Percentiles rank a stretch among this genome's conserved stretches.
These are phyloP conservation scores for Bovichtus variegatus DNA, from an alignment of 2,797 vertebrate genomes.

Conservation along the genomic window DNA sequence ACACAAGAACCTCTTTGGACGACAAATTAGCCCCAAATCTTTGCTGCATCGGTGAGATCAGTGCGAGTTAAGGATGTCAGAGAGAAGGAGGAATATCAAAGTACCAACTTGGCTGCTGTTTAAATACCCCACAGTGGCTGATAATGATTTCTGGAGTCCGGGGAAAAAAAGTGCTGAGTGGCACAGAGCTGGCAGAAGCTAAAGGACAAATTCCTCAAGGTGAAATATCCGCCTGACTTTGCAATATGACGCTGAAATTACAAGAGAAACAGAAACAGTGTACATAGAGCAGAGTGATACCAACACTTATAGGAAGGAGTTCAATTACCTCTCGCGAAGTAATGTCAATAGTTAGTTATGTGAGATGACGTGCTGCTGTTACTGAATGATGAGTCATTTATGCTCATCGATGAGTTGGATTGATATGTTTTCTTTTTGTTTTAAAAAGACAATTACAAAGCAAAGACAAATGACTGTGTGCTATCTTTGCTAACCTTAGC, in stretches of 20 bases:
- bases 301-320: slow-evolving; percentile 12
- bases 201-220: slow-evolving; percentile 84
- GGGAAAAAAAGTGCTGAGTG: slow-evolving; percentile 78
- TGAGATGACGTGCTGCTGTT: background rate
- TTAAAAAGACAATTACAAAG: background rate
- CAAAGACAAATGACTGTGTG: background rate
- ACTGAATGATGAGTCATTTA: slow-evolving; percentile 20
- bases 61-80: slow-evolving; percentile 55
- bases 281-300: slow-evolving; percentile 8
- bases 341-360: background rate
- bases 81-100: slow-evolving; percentile 76
- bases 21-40: slow-evolving; percentile 32
- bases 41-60: slow-evolving; percentile 49
- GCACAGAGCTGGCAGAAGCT: slow-evolving; percentile 75
- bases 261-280: slow-evolving; percentile 46
- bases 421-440: background rate
- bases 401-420: background rate
- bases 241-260: slow-evolving; percentile 63
- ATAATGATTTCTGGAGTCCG: slow-evolving; percentile 81
- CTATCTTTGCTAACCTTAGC: background rate
- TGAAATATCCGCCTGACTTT: slow-evolving; percentile 80
- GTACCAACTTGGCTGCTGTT: slow-evolving; percentile 74
- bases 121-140: slow-evolving; percentile 80
- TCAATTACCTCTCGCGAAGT: background rate
- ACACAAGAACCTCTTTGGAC: background rate